Base-by-base conservation (phyloP, 2,797 vertebrate species). In the Phylloscopus collybita region DNA sequence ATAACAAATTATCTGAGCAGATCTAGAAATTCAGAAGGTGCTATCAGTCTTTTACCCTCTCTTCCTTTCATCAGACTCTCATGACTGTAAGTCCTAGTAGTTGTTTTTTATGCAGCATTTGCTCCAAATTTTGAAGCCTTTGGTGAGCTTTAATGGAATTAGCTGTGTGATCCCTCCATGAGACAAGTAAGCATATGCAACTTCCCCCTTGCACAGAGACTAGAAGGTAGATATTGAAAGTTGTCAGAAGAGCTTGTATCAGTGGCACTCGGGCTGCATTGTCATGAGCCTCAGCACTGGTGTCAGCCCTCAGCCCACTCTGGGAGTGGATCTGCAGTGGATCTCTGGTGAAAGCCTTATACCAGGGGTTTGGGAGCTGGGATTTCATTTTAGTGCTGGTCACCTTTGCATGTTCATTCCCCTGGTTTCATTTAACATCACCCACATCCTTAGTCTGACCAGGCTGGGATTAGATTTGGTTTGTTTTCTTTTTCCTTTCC, bases 401-500 rank as follows among this genome's bases (percentile, higher is more conserved):
- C 90, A 92, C 64, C 74, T 90, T 78, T 90, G 38, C 50, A 11
- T 34, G 53, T 74, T 92, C 71, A 34, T 70, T 85, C 47, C 57
- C 90, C 78, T 85, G 65, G 49, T 92, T 96, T 93, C 78, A 67
- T 95, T 91, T 95, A 90, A 71, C 42, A 95, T 90, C 76, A 71
- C 1, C 9, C 83, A 93, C 78, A 81, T 85, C 94, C 80, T 96
- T 93, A 89, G 86, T 69, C 74, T 90, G 95, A 57, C 88, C 88
- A 80, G 71, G 30, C 86, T 93, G 60, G 74, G 75, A 79, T 94
- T 75, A 64, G 64, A 40, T 92, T 95, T 86, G 62, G 44, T 93
- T 95, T 96, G 83, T 90, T 90, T 96, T 86, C 76, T 81, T 96
- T 93, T 94, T 94, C 60, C 86, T 96, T 96, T 71, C 83, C 90